These are phyloP conservation scores for Pocillopora damicornis DNA, from an alignment of 64 coral and sea anemone species.

Conservation along the genomic window DNA sequence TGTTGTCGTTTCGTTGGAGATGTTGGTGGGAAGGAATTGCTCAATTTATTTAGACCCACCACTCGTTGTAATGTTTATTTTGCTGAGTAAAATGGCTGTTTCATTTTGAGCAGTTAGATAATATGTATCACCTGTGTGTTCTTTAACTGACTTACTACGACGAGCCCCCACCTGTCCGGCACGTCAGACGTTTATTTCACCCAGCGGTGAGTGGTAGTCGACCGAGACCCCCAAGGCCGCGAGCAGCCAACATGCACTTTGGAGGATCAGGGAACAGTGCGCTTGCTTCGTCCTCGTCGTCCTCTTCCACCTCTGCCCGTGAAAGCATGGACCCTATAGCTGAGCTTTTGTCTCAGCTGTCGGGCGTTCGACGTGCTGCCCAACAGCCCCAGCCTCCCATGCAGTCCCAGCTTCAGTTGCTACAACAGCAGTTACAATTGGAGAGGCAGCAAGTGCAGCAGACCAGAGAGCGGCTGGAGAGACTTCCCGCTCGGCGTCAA, in stretches of 20 bases:
- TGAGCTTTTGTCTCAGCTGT: constrained; percentile 87
- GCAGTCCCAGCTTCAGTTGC: constrained; percentile 91
- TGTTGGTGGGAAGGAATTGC: too few species aligned
- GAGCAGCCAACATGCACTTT: constrained; percentile 82
- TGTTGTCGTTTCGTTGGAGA: too few species aligned
- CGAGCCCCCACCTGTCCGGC: constrained; percentile 77
- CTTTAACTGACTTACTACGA: constrained; percentile 76
- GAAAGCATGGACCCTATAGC: constrained; percentile 98
- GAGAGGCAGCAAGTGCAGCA: constrained; percentile 98
- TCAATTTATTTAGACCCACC: too few species aligned
- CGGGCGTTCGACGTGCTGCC: constrained; percentile 83
- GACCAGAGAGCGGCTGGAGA: constrained; percentile 88
- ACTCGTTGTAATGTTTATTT: too few species aligned
- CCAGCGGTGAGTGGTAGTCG: constrained; percentile 67
- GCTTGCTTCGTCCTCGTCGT: constrained; percentile 39
- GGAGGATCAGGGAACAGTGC: constrained; percentile 60
- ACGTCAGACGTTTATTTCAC: constrained; percentile 93
- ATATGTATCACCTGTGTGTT: not conserved
- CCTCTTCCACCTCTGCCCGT: constrained; percentile 55
- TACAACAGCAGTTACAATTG: constrained; percentile 91
- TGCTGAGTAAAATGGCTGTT: too few species aligned
- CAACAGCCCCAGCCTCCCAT: constrained; percentile 91
- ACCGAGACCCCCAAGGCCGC: constrained; percentile 75
- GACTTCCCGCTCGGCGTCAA: constrained; percentile 72
- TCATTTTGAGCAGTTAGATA: not conserved